A percentile compares a stretch with the other conserved stretches of the same genome.
Evolutionary conservation across 1,140 invertebrate genomes (phyloP).

Genomic region (Drosophila dunni): DNA sequence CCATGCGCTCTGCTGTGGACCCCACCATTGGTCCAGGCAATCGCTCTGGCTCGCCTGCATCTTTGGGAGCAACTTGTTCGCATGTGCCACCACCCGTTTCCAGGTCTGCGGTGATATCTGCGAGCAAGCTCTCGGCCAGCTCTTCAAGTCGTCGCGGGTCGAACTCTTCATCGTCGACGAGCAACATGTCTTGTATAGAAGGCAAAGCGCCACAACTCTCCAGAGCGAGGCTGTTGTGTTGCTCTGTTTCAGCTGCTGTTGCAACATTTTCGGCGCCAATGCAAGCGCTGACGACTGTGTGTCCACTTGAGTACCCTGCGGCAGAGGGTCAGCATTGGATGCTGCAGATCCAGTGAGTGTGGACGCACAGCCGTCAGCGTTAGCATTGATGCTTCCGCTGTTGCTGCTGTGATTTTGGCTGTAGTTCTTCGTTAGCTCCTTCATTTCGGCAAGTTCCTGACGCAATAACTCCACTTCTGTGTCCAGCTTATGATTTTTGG

Average conservation of each 20-base stretch:
- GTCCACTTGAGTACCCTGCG: slow-evolving; percentile 90
- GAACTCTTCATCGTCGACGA: slow-evolving; percentile 87
- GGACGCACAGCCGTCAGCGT: slow-evolving; percentile 86
- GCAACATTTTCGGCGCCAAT: slow-evolving; percentile 49
- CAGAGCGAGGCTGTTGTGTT: slow-evolving; percentile 86
- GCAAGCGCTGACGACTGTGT: slow-evolving; percentile 85
- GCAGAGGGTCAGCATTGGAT: slow-evolving; percentile 91
- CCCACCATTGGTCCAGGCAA: slow-evolving; percentile 89
- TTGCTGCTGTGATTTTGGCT: slow-evolving; percentile 28
- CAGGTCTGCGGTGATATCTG: slow-evolving; percentile 91
- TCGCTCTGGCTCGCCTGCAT: slow-evolving; percentile 82
- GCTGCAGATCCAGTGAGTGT: slow-evolving; percentile 89
- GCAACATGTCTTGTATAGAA: slow-evolving; percentile 92
- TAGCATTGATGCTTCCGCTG: slow-evolving; percentile 83
- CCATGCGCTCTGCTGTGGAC: slow-evolving; percentile 91
- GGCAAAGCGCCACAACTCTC: slow-evolving; percentile 90
- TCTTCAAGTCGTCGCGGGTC: slow-evolving; percentile 90
- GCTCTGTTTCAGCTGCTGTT: slow-evolving; percentile 75
- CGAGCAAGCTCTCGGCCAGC: slow-evolving; percentile 91
- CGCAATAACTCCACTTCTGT: slow-evolving; percentile 85
- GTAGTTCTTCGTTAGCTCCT: slow-evolving; percentile 52
- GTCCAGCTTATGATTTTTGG: slow-evolving; percentile 88
- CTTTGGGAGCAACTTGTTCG: slow-evolving; percentile 83
- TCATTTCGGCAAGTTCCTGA: slow-evolving; percentile 77
- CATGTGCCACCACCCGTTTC: slow-evolving; percentile 87